Conservation (phyloP, 2,888 invertebrate species). For the Macrosoma leucophasiata region DNA sequence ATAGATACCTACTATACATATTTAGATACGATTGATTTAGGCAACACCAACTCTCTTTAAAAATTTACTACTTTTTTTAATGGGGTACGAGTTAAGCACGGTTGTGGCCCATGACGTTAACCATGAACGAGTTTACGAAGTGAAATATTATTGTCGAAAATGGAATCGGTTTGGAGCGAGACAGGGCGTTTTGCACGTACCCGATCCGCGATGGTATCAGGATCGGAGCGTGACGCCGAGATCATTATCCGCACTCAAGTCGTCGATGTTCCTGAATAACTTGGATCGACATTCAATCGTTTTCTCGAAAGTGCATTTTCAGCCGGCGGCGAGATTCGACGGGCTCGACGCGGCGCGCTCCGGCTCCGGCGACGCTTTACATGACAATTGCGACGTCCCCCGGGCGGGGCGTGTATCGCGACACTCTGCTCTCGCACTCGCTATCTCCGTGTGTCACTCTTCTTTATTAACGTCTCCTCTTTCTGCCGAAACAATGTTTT, state of each 20-base stretch:
- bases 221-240: slow-evolving; percentile 35
- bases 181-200: background rate
- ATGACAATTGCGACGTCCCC: slow-evolving; percentile 68
- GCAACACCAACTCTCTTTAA: too few relatives aligned
- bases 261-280: slow-evolving; percentile 52
- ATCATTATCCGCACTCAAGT: slow-evolving; percentile 57
- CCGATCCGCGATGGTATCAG: slow-evolving; percentile 12
- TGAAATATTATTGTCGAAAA: too few relatives aligned
- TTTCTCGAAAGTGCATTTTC: slow-evolving; percentile 71
- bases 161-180: too few relatives aligned
- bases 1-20: too few relatives aligned
- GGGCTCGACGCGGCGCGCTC: slow-evolving; percentile 43
- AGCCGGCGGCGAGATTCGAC: slow-evolving; percentile 57
- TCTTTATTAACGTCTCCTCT: slow-evolving; percentile 27
- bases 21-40: too few relatives aligned
- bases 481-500: slow-evolving; percentile 28
- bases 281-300: slow-evolving; percentile 65
- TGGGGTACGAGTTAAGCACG: too few relatives aligned
- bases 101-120: too few relatives aligned
- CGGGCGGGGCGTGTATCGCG: slow-evolving; percentile 47
- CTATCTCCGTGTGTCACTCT: slow-evolving; percentile 35
- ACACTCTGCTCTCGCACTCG: slow-evolving; percentile 37
- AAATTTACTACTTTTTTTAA: too few relatives aligned
- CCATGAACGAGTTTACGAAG: too few relatives aligned
- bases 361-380: slow-evolving; percentile 57